These are phyloP conservation scores for Eupelmus urozonus DNA, from an alignment of 2,888 invertebrate species.

Conservation along the genomic window DNA sequence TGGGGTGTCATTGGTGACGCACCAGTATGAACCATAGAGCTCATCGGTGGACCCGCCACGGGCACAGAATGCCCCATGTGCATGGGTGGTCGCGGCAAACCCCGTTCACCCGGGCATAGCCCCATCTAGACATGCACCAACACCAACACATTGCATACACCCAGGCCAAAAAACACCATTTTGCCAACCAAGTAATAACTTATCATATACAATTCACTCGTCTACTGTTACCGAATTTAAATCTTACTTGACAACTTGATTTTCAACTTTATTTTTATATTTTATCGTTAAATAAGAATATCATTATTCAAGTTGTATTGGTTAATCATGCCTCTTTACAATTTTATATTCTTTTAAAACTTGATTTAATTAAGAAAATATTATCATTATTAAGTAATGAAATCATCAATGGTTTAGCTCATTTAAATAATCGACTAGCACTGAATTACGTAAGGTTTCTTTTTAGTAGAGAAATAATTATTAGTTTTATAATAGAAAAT, in stretches of 20 bases:
- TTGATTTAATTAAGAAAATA: too few species aligned
- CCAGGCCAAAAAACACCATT: slow-evolving; percentile 74
- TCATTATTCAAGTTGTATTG: not conserved
- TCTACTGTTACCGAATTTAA: not conserved
- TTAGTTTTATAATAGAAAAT: too few species aligned
- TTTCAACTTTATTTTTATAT: not conserved
- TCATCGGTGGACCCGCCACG: slow-evolving; percentile 74
- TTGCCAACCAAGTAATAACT: slow-evolving; percentile 71
- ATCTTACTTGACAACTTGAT: too few species aligned
- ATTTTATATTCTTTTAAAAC: too few species aligned
- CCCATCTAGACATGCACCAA: slow-evolving; percentile 78
- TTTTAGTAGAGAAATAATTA: too few species aligned
- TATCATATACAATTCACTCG: slow-evolving; percentile 53
- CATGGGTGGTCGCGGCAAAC: slow-evolving; percentile 75
- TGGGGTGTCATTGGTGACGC: slow-evolving; percentile 78
- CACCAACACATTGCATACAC: slow-evolving; percentile 78
- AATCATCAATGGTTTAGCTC: slow-evolving; percentile 27
- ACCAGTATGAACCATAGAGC: slow-evolving; percentile 75
- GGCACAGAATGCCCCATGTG: slow-evolving; percentile 75
- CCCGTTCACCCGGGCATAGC: slow-evolving; percentile 76
- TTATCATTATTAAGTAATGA: not conserved
- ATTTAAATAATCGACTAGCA: too few species aligned
- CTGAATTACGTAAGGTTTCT: too few species aligned
- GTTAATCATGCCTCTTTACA: too few species aligned
- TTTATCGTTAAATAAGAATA: too few species aligned